Evolutionary conservation across 1,140 invertebrate genomes (phyloP), one percentile per base, ranked within the genome.

Genomic region (Medauroidea extradentata): DNA sequence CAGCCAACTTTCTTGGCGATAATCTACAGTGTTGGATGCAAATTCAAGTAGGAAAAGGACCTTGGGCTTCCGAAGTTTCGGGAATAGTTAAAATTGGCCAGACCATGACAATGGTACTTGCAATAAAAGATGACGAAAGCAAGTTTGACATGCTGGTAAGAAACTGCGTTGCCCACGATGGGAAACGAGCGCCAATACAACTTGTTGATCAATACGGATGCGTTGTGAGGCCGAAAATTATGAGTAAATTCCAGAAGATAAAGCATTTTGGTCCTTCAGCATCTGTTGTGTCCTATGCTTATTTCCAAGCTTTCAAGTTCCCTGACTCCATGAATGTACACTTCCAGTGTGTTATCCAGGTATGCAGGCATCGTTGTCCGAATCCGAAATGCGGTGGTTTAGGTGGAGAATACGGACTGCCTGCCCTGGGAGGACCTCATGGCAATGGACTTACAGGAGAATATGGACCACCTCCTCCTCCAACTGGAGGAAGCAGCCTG

Each of bases 221-320:
- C 69, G 91, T 96, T 0, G 90, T 92, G 1, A 78, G 93, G 67
- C 91, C 91, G 2, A 96, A 96, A 72, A 92, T 96, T 57, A 96
- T 96, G 93, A 78, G 68, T 46, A 88, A 89, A 73, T 96, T 96
- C 85, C 91, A 94, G 64, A 96, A 96, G 76, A 93, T 96, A 61
- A 94, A 95, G 78, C 95, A 96, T 79, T 96, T 96, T 61, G 94
- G 93, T 0, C 89, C 91, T 0, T 93, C 90, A 24, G 94, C 94
- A 4, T 94, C 91, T 0, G 94, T 96, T 0, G 90, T 96, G 1
- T 93, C 91, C 49, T 96, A 94, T 69, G 93, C 94, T 2, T 94
- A 96, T 76, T 96, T 96, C 88, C 91, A 94, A 77, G 93, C 93
- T 1, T 96, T 96, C 78, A 96, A 96, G 75, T 96, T 96, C 85